Percentiles rank a stretch among this genome's conserved stretches.
These are phyloP conservation scores for Pyrgilauda ruficollis DNA, from an alignment of 2,113 vertebrate genomes.

Conservation along the genomic window DNA sequence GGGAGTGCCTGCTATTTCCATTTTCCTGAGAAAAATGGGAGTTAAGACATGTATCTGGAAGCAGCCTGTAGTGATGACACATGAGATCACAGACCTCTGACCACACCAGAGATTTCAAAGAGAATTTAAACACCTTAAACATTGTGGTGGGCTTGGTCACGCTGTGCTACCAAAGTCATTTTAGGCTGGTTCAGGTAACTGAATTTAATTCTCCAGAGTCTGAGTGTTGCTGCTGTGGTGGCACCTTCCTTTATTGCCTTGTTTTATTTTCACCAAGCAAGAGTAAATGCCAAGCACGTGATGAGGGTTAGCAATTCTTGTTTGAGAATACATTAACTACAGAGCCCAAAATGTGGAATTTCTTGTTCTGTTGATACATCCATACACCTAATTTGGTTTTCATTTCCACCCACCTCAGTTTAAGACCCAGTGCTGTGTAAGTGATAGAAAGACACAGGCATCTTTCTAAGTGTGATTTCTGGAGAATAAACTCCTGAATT, in stretches of 20 bases:
- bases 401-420: background rate
- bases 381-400: background rate
- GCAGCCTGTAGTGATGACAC: background rate
- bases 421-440: background rate
- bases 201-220: background rate
- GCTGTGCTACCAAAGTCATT: background rate
- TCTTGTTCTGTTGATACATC: background rate
- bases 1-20: constrained; percentile 40
- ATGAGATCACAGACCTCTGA: background rate
- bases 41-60: constrained; percentile 1
- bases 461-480: background rate
- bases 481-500: background rate
- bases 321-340: background rate
- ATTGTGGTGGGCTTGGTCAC: background rate
- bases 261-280: background rate
- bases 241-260: background rate
- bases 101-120: background rate
- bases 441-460: background rate
- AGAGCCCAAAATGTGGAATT: background rate
- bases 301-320: background rate
- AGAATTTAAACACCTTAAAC: background rate
- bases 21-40: constrained; percentile 37
- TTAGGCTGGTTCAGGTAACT: background rate
- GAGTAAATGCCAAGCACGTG: background rate
- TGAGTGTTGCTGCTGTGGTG: background rate